Percentiles rank a stretch among this genome's conserved stretches.
Evolutionary conservation across 2,888 invertebrate species (phyloP).

Genomic region (Sussaba pulchella): DNA sequence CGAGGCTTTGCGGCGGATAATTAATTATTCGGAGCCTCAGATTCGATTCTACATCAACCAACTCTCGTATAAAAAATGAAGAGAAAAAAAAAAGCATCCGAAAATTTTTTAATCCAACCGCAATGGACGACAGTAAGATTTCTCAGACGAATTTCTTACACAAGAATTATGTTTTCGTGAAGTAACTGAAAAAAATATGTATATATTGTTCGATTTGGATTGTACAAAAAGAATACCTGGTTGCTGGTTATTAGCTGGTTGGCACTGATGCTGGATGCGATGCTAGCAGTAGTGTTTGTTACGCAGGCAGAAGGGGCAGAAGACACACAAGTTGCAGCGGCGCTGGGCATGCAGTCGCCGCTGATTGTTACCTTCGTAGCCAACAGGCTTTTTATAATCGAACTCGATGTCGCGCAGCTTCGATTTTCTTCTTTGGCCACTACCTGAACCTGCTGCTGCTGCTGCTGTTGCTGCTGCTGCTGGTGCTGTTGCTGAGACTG

Average conservation of each 20-base stretch:
- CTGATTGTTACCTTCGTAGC: conserved; percentile 94
- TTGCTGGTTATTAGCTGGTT: conserved; percentile 84
- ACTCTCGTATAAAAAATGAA: not conserved
- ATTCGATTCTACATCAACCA: not conserved
- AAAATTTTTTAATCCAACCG: not conserved
- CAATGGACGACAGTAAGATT: no score
- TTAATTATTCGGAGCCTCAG: not conserved
- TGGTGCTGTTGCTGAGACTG: conserved; percentile 73
- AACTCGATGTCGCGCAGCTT: conserved; percentile 87
- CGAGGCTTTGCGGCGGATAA: conserved; percentile 13
- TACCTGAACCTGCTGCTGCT: conserved; percentile 79
- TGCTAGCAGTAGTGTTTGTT: conserved; percentile 84
- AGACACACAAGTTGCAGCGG: conserved; percentile 83
- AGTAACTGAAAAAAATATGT: not conserved
- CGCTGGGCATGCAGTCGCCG: conserved; percentile 86
- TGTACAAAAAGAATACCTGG: conserved; percentile 80
- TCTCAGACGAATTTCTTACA: no score
- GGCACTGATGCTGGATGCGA: conserved; percentile 84
- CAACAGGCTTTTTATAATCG: conserved; percentile 96
- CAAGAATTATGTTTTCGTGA: no score
- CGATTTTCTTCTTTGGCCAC: conserved; percentile 81
- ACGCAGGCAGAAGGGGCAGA: conserved; percentile 83
- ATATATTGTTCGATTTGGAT: conserved; percentile 62
- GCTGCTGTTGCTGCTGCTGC: conserved; percentile 72
- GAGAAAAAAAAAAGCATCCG: not conserved